Evolutionary conservation across 2,888 invertebrate genomes (phyloP), one percentile per base, ranked within the genome.

Genomic region (Coenonympha glycerion): DNA sequence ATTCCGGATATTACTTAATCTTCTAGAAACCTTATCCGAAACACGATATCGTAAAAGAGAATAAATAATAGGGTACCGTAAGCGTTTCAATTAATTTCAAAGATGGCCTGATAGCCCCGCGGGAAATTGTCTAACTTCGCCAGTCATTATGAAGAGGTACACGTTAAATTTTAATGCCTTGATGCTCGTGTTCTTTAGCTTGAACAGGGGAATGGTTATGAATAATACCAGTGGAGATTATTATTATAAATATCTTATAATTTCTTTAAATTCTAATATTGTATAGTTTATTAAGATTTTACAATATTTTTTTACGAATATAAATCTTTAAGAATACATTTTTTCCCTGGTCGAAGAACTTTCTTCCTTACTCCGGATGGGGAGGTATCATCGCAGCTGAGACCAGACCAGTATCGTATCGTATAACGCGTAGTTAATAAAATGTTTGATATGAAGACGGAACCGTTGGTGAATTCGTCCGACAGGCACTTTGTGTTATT

Each of bases 51-150:
- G 28, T 28, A 2, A 24, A 41, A 41, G 18, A 19, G 41, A 30
- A 41, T 41, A 41, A 30, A 19, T 39, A 39, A 39, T 39, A n/a
- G n/a, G n/a, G n/a, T n/a, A 15, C 22, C 24, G 39, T 41, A 69
- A 72, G 69, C 62, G 69, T 59, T 67, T 65, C 69, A 69, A 71
- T 72, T 71, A 71, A 71, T 69, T 71, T 69, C 64, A 61, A 68
- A 71, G 66, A 63, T 64, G 53, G 54, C 62, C 39, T 64, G 66
- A 71, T 69, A 63, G 64, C 64, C 70, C 67, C 70, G 53, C 59
- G 62, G 70, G 71, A 69, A 68, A 68, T 66, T 64, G 60, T 61
- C 63, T 52, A 60, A 69, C 63, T 64, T 67, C 15, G 64, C 66
- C 60, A 65, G 65, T 68, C 68, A 70, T 69, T 64, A 68, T 57